Evolutionary conservation across 1,140 invertebrate genomes (phyloP).

Genomic region (Epicauta chinensis): DNA sequence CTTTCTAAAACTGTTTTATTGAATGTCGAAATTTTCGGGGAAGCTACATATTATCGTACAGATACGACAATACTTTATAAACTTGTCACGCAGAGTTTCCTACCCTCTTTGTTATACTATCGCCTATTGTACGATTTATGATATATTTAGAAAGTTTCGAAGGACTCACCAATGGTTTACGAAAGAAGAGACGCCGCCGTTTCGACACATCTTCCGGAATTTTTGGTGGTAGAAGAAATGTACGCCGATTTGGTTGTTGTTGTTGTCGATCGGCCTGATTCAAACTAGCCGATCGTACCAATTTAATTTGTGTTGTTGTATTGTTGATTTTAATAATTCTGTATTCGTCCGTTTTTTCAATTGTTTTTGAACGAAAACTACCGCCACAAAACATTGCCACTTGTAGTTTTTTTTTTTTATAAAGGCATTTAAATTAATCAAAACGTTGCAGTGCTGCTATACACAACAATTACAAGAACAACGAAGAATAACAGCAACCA

Average conservation of each 20-base stretch:
- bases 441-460: too few relatives aligned
- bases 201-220: slow-evolving; percentile 12
- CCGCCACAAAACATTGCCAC: slow-evolving; percentile 33
- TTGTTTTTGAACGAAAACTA: slow-evolving; percentile 31
- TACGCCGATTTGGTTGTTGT: slow-evolving; percentile 11
- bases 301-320: slow-evolving; percentile 24
- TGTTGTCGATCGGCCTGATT: slow-evolving; percentile 15
- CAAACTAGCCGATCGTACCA: slow-evolving; percentile 29
- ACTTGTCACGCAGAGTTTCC: too few relatives aligned
- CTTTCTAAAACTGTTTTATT: too few relatives aligned
- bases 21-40: too few relatives aligned
- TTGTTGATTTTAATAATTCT: slow-evolving; percentile 24
- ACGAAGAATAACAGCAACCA: slow-evolving; percentile 1
- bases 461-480: background rate
- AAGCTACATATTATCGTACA: too few relatives aligned
- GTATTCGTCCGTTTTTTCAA: slow-evolving; percentile 31
- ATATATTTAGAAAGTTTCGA: background rate
- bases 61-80: too few relatives aligned
- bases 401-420: background rate
- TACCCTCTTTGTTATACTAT: too few relatives aligned
- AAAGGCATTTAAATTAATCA: background rate
- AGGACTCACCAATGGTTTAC: background rate
- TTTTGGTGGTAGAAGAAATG: slow-evolving; percentile 28
- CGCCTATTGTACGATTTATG: too few relatives aligned
- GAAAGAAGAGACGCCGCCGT: slow-evolving; percentile 4